phyloP scores from a whole-genome alignment of 2,888 invertebrate genomes.

The Homarus gammarus region DNA sequence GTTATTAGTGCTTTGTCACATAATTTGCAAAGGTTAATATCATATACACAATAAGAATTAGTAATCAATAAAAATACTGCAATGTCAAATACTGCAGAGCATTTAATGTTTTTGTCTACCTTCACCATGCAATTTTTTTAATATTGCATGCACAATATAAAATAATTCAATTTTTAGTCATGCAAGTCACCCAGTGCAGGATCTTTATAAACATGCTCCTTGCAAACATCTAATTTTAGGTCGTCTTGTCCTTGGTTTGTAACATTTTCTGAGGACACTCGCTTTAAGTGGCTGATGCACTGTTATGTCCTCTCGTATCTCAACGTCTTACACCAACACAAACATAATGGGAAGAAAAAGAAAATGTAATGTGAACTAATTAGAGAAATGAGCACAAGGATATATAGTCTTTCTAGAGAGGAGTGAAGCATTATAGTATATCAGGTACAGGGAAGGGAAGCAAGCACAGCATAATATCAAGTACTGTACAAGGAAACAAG shows the following conservation, averaged over 20 bases:
- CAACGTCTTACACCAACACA: too few species aligned
- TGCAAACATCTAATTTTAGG: background rate
- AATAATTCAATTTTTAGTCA: slow-evolving; percentile 2
- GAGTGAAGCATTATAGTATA: too few species aligned
- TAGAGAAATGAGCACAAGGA: too few species aligned
- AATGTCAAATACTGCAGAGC: background rate
- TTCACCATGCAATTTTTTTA: slow-evolving; percentile 32
- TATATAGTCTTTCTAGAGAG: too few species aligned
- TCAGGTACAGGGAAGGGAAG: too few species aligned
- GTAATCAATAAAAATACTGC: background rate
- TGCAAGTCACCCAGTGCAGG: slow-evolving; percentile 36
- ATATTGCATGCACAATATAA: slow-evolving; percentile 43
- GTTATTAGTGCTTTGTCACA: background rate
- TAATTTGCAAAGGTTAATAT: slow-evolving; percentile 12
- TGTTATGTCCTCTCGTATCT: background rate
- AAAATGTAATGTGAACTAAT: too few species aligned
- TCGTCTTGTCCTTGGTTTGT: background rate
- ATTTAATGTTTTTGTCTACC: background rate
- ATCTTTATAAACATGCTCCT: slow-evolving; percentile 5
- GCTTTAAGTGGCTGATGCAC: background rate
- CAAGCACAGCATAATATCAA: too few species aligned
- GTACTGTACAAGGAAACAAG: too few species aligned
- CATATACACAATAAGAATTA: slow-evolving; percentile 11
- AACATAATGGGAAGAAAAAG: too few species aligned
- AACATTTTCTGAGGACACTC: background rate